phyloP scores from a whole-genome alignment of 2,888 invertebrate genomes.

The Spodoptera picta region DNA sequence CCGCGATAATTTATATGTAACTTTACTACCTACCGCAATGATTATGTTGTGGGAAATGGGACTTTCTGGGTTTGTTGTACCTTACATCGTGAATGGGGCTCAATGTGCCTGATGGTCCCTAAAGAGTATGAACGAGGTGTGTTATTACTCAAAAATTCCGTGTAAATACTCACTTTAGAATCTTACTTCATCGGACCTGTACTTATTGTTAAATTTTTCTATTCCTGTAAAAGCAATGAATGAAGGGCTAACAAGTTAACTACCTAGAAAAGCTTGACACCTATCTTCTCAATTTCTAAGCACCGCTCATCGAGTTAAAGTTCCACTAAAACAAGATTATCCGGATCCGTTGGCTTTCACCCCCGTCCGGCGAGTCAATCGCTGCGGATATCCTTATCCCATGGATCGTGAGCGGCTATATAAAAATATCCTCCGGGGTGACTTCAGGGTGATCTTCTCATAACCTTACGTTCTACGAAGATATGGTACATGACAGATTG shows the following conservation, averaged over 20 bases:
- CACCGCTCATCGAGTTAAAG: not conserved
- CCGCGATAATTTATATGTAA: slow-evolving; percentile 65
- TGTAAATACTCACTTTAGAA: not conserved
- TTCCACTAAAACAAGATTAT: slow-evolving; percentile 14
- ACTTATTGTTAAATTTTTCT: no score
- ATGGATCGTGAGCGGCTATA: slow-evolving; percentile 73
- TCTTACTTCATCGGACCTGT: no score
- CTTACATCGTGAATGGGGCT: not conserved
- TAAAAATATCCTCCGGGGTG: slow-evolving; percentile 60
- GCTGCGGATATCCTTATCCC: slow-evolving; percentile 79
- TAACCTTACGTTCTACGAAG: no score
- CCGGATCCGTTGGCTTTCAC: slow-evolving; percentile 20
- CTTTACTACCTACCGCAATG: slow-evolving; percentile 51
- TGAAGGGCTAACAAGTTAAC: no score
- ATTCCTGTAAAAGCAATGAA: no score
- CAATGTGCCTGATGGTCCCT: not conserved
- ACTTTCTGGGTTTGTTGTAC: slow-evolving; percentile 27
- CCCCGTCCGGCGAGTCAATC: slow-evolving; percentile 73
- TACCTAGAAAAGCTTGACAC: no score
- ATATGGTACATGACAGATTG: slow-evolving; percentile 2
- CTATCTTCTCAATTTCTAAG: not conserved
- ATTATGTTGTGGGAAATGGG: slow-evolving; percentile 47
- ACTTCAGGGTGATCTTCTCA: slow-evolving; percentile 4
- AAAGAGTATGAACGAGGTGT: slow-evolving; percentile 9
- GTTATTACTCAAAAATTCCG: not conserved